phyloP scores from a whole-genome alignment of 2,797 vertebrate species.

The Mico argentatus region DNA sequence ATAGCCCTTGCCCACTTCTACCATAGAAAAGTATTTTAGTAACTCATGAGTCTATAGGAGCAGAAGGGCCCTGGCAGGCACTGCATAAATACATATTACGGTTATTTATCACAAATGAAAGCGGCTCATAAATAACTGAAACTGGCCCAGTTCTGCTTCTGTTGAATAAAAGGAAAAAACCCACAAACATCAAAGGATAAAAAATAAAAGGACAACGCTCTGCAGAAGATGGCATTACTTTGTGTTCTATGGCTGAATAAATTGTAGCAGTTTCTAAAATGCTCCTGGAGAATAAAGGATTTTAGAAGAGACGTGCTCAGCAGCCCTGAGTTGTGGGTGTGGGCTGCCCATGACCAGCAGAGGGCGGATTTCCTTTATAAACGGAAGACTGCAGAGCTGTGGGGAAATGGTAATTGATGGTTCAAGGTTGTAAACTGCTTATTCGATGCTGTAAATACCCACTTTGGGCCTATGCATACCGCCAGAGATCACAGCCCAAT shows the following conservation, averaged over 20 bases:
- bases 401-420: not conserved
- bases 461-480: not conserved
- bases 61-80: conserved; percentile 3
- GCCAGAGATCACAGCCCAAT: not conserved
- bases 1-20: not conserved
- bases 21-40: not conserved
- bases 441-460: not conserved
- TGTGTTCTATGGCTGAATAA: not conserved
- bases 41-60: not conserved
- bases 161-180: not conserved
- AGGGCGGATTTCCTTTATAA: conserved; percentile 63
- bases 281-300: not conserved
- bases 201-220: not conserved
- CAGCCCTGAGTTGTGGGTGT: not conserved
- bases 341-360: conserved; percentile 54
- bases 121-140: not conserved
- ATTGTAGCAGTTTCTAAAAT: conserved; percentile 33
- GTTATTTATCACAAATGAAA: conserved; percentile 32
- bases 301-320: not conserved
- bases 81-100: not conserved
- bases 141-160: not conserved
- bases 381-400: not conserved
- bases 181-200: not conserved
- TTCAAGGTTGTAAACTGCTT: conserved; percentile 4
- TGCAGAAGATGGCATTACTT: not conserved